phyloP scores from a whole-genome alignment of 2,113 vertebrate species.

The Ariopsis seemanni region DNA sequence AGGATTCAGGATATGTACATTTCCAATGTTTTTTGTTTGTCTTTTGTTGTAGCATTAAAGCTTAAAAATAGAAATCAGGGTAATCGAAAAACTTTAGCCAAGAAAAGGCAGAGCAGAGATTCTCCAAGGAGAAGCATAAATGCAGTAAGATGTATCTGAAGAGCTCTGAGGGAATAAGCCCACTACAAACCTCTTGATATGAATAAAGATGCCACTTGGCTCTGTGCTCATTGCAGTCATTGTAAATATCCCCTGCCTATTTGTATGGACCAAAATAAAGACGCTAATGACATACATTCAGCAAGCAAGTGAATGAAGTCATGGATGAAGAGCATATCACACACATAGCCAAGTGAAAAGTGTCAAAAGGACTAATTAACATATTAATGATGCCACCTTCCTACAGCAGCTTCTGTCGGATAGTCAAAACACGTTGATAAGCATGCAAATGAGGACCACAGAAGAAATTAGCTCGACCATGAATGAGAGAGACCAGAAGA shows the following conservation, averaged over 20 bases:
- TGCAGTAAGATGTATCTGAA: constrained; percentile 22
- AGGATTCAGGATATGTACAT: not conserved
- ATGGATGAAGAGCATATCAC: constrained; percentile 64
- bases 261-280: constrained; percentile 59
- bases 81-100: constrained; percentile 7
- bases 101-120: constrained; percentile 4
- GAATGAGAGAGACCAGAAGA: constrained; percentile 40
- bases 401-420: constrained; percentile 74
- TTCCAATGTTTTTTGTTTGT: not conserved
- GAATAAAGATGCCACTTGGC: constrained; percentile 42
- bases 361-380: constrained; percentile 73
- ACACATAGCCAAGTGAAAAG: constrained; percentile 59
- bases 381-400: constrained; percentile 82
- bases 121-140: constrained; percentile 22
- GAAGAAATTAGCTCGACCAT: constrained; percentile 74
- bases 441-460: constrained; percentile 78
- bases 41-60: constrained; percentile 1
- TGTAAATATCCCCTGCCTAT: constrained; percentile 57
- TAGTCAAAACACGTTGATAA: constrained; percentile 82
- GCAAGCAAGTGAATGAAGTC: constrained; percentile 50
- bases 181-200: constrained; percentile 46
- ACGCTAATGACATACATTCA: constrained; percentile 58
- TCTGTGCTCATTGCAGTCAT: constrained; percentile 32
- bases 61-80: not conserved
- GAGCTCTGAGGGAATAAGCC: constrained; percentile 37